phyloP scores from a whole-genome alignment of 2,113 vertebrate species.

The Amazona guildingii region DNA sequence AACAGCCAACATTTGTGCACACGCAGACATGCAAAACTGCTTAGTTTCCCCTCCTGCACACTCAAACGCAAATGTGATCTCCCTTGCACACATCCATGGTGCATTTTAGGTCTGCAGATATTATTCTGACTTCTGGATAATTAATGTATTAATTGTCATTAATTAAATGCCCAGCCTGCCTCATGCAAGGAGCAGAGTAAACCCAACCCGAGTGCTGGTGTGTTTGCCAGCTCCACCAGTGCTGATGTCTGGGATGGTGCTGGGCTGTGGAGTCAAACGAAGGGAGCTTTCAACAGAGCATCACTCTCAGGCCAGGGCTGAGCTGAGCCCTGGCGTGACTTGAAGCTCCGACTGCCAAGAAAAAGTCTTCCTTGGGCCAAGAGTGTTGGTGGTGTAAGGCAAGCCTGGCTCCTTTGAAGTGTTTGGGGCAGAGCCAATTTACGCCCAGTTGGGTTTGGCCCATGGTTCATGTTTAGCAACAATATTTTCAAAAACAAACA shows the following conservation, averaged over 20 bases:
- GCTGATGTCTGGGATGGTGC: neutral
- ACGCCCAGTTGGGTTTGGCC: neutral
- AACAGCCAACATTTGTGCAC: neutral
- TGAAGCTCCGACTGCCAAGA: neutral
- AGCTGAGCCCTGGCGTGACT: neutral
- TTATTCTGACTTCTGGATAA: neutral
- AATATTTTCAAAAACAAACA: conserved; percentile 9
- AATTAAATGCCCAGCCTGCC: neutral
- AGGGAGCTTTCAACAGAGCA: neutral
- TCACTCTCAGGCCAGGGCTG: neutral
- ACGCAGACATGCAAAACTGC: neutral
- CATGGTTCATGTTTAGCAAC: neutral
- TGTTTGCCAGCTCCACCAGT: neutral
- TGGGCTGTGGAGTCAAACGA: neutral
- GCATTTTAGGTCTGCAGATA: neutral
- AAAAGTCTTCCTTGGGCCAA: conserved; percentile 2
- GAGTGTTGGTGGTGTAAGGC: neutral
- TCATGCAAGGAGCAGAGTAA: neutral
- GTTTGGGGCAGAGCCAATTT: neutral
- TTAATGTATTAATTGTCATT: neutral
- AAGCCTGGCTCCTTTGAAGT: neutral
- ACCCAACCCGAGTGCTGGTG: neutral
- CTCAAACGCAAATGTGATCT: rapidly evolving
- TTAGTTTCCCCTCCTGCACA: neutral
- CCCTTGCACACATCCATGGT: rapidly evolving